Evolutionary conservation across 2,888 invertebrate genomes (phyloP), one percentile per base, ranked within the genome.

Genomic region (Ptilodon capucinus): DNA sequence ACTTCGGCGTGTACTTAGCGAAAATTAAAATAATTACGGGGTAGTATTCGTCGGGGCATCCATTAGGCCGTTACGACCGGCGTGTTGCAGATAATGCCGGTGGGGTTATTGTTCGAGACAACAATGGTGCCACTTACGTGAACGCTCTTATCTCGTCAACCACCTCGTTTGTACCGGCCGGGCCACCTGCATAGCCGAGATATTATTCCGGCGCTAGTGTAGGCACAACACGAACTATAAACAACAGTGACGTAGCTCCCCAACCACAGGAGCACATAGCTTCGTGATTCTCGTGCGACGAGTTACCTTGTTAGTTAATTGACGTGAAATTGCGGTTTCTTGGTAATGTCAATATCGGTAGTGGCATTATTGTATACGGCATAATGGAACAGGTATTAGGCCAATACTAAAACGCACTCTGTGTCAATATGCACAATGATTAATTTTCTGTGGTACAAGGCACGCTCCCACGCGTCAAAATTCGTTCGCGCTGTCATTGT

Each of bases 1-100:
- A 67, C 78, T 77, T 74, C 67, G 70, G 70, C 68, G 68, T 71
- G 63, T 76, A 73, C 78, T 81, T 80, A 71, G 72, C 71, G 75
- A 79, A 77, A 82, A 82, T 83, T 81, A 81, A 82, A 81, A 84
- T 80, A 83, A 84, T 84, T 81, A 81, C 72, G 68, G 73, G 73
- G 67, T 54, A 56, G 76, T 76, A 78, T 79, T 74, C 74, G 74
- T 70, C 50, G 48, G 74, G 77, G 75, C 68, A 74, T 81, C 83
- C 82, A 84, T 85, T 85, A 82, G 77, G 61, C 60, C 66, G 76
- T 73, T 73, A 68, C 71, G 70, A 63, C 70, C 67, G 71, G 70
- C 64, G 60, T 67, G 71, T 73, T 74, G 71, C 74, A 79, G 83
- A 82, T 86, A 84, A 84, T 80, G 69, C 78, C 62, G 69, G 67